phyloP scores from a whole-genome alignment of 1,140 invertebrate genomes.

The Psix sp. region DNA sequence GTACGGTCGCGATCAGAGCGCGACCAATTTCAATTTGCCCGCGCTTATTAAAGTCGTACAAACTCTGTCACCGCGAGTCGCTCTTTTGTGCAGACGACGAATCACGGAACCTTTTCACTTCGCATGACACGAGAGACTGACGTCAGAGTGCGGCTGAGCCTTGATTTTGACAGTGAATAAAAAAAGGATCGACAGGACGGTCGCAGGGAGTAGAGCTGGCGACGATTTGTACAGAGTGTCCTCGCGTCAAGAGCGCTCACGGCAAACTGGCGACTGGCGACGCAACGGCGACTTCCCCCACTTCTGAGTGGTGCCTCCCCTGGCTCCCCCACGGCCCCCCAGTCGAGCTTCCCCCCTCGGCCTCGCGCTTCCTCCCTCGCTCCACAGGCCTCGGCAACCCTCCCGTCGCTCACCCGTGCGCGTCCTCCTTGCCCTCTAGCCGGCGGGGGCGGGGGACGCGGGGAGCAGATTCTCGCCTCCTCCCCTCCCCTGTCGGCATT shows the following conservation, averaged over 20 bases:
- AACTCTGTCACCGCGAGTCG: not conserved
- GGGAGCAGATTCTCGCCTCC: conserved; percentile 49
- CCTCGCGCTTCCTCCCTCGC: conserved; percentile 43
- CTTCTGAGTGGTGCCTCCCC: conserved; percentile 23
- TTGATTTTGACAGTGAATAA: no score
- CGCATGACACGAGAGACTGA: conserved; percentile 1
- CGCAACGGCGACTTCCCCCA: conserved; percentile 65
- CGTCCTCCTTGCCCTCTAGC: conserved; percentile 50
- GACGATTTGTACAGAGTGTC: conserved; percentile 59
- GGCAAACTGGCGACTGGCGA: conserved; percentile 74
- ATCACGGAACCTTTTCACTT: conserved; percentile 37
- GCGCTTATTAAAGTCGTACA: not conserved
- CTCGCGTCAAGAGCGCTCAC: conserved; percentile 74
- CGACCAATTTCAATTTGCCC: conserved; percentile 5
- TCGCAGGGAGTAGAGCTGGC: conserved; percentile 10
- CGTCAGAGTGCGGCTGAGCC: not conserved
- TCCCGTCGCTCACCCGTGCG: conserved; percentile 54
- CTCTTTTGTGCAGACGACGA: not conserved
- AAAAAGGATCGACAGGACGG: no score
- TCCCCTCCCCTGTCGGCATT: conserved; percentile 28
- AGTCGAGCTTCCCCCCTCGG: conserved; percentile 6
- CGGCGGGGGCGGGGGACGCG: conserved; percentile 8
- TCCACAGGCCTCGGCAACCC: conserved; percentile 36
- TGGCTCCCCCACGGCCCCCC: conserved; percentile 29
- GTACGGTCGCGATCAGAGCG: conserved; percentile 2